Evolutionary conservation across 2,113 vertebrate genomes (phyloP), one percentile per base, ranked within the genome.

Genomic region (Seriola dumerili): DNA sequence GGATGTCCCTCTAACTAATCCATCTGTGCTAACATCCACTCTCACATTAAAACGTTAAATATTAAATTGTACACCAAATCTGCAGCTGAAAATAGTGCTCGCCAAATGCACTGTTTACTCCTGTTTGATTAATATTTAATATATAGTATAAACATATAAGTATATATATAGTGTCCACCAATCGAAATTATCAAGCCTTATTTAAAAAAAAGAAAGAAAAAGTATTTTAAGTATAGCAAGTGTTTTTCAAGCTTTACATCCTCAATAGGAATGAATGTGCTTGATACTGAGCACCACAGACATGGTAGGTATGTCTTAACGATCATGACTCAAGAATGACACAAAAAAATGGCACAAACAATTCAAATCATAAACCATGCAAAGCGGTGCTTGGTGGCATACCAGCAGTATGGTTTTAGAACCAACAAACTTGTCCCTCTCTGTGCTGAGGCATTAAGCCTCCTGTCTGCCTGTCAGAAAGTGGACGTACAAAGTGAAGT

Each of bases 401-500:
- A 57, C 58, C 23, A 50, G 34, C 50, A 40, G 73, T 71, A 63
- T 58, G 44, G 16, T 76, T 72, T 63, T 67, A 85, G 54, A 44
- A 34, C 61, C 23, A 48, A 62, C 55, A 66, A 72, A 76, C 76
- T 57, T 76, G 63, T 71, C 73, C 66, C 17, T 34, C 69, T 72
- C 25, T 38, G 32, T 72, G 82, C 72, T 42, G 14, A 87, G 52
- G 83, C 69, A 78, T 69, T 38, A 29, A 84, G 66, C 72, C 73
- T 42, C 46, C 63, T 83, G 72, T 85, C 63, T 90, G 78, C 70
- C 61, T 77, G 86, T 91, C 84, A 90, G 90, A 87, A 83, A 83
- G 85, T 71, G 85, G 83, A 88, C 84, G 40, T 8, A 42, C 40
- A 42, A 42, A 42, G 40, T 11, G 40, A 83, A 88, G 88, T 62